These are phyloP conservation scores for Sebastes fasciatus DNA, from an alignment of 2,113 vertebrate genomes.

Conservation along the genomic window DNA sequence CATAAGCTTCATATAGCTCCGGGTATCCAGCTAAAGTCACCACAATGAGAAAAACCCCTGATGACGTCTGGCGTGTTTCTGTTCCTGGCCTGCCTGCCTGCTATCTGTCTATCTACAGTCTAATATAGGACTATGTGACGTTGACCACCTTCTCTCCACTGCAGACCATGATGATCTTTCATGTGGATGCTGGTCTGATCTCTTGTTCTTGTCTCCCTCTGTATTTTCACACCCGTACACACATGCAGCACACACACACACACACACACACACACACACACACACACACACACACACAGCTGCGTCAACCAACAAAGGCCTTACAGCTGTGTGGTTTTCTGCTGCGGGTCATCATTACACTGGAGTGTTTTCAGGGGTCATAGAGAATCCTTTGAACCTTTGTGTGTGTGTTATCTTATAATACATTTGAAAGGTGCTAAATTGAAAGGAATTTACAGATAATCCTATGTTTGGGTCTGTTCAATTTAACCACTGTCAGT, in stretches of 20 bases:
- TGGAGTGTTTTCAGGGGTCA: neutral
- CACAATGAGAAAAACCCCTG: too few relatives aligned
- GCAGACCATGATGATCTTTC: slow-evolving; percentile 31
- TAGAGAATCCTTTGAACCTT: slow-evolving; percentile 1
- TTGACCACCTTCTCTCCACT: neutral
- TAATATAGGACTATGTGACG: slow-evolving; percentile 5
- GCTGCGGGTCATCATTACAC: slow-evolving; percentile 35
- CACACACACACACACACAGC: neutral
- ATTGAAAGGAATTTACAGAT: slow-evolving; percentile 43
- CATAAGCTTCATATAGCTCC: too few relatives aligned
- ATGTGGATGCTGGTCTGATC: slow-evolving; percentile 6
- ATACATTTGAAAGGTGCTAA: slow-evolving; percentile 9
- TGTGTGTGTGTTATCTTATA: neutral
- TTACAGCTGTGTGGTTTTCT: slow-evolving; percentile 5
- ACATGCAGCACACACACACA: slow-evolving; percentile 2
- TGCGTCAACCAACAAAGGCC: slow-evolving; percentile 22
- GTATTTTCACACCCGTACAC: neutral
- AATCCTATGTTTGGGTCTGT: slow-evolving; percentile 20
- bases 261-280: neutral
- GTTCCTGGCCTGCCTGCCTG: neutral
- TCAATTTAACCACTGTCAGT: slow-evolving; percentile 3
- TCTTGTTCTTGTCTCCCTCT: slow-evolving; percentile 17
- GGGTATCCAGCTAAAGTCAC: too few relatives aligned
- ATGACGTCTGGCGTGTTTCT: neutral
- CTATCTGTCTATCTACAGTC: neutral